A percentile compares a stretch with the other conserved stretches of the same genome.
Evolutionary conservation across 2,888 invertebrate species (phyloP).

Genomic region (Eilema griseolum): DNA sequence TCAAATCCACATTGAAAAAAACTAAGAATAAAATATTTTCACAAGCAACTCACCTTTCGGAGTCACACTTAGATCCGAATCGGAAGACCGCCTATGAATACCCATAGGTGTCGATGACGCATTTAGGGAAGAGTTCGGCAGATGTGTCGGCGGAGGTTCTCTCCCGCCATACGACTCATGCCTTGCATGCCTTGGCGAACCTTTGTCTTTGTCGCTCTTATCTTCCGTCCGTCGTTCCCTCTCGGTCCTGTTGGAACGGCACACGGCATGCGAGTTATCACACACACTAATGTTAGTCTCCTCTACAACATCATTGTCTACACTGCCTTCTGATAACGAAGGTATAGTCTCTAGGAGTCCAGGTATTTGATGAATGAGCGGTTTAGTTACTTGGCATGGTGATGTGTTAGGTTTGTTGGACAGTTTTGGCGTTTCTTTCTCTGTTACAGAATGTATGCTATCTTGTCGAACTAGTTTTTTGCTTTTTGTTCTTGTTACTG

Average conservation of each 20-base stretch:
- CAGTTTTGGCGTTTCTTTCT: constrained; percentile 70
- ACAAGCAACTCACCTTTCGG: constrained; percentile 91
- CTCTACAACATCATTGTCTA: constrained; percentile 74
- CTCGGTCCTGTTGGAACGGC: constrained; percentile 80
- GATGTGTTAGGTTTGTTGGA: constrained; percentile 68
- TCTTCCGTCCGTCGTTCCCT: constrained; percentile 61
- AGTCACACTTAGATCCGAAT: constrained; percentile 96
- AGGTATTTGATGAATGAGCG: constrained; percentile 73
- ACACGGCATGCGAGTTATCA: constrained; percentile 86
- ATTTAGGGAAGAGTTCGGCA: constrained; percentile 74
- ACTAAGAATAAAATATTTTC: too few species aligned
- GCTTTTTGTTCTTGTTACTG: constrained; percentile 38
- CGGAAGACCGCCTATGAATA: constrained; percentile 94
- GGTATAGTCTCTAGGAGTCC: constrained; percentile 81
- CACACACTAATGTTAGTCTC: constrained; percentile 84
- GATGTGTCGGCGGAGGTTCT: constrained; percentile 67
- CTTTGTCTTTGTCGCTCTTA: constrained; percentile 69
- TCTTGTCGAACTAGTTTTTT: constrained; percentile 70
- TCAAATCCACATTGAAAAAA: too few species aligned
- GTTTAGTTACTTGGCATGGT: constrained; percentile 64
- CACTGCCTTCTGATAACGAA: constrained; percentile 75
- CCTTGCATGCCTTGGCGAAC: constrained; percentile 83
- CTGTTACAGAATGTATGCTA: constrained; percentile 71
- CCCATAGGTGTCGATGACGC: constrained; percentile 83
- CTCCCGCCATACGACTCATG: constrained; percentile 86